Base-by-base conservation (phyloP, 2,888 invertebrate genomes). In the Andrena fulva region DNA sequence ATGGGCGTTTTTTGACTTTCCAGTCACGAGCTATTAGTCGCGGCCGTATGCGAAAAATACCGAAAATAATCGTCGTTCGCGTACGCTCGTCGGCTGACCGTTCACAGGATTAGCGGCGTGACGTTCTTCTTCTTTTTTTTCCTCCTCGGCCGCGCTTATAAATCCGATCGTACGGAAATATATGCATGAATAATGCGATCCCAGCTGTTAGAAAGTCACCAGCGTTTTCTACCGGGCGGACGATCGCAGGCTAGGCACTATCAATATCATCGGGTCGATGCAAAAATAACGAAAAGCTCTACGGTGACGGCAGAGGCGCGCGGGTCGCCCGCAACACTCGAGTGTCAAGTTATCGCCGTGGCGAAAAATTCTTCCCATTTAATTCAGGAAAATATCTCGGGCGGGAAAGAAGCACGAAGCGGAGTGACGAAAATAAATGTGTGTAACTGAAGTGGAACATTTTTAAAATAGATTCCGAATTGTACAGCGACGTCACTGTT, bases 21-120 rank as follows among this genome's bases (percentile, higher is more conserved):
- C 78, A 64, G 74, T 83, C 82, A 79, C 83, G 78, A 78, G 78
- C 75, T 74, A 84, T 84, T 84, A 84, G 84, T 52, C 69, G 77
- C 27, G 31, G 74, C 59, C 52, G 77, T 71, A 81, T 76, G 81
- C 80, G 81, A 80, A 80, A 75, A 77, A 77, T 69, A 70, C 63
- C 71, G 68, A 71, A 82, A 82, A 80, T 82, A 82, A 82, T 81
- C 81, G 42, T 35, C 80, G 60, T 63, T 12, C 24, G 29, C 42
- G n/a, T 24, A 54, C 31, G 54, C 70, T 20, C 16, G 62, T 24
- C 24, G 8, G 60, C 24, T 68, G 33, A 52, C 63, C 54, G 63
- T 29, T 24, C 50, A 50, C 56, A 31, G 42, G 60, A 42, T 35
- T 62, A 54, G 20, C 4, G 24, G 6, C 42, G 10, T 12, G 12